Conservation (phyloP, 2,888 invertebrate genomes). For the Pogonocherus hispidulus region DNA sequence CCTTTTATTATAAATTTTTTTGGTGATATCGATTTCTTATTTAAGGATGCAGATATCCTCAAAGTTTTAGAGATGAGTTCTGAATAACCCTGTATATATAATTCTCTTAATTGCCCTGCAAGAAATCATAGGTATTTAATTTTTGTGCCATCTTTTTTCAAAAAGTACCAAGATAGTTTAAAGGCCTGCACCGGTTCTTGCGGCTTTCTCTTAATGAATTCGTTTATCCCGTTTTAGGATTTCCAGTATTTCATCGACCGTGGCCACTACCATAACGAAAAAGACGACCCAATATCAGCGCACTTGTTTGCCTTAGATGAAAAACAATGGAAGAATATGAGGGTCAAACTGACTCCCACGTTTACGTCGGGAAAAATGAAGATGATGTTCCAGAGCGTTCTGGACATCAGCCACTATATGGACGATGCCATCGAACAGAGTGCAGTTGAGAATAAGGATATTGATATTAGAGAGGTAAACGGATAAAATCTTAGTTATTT, state of each 20-base stretch:
- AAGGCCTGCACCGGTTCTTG: too few species aligned
- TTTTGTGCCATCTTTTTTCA: too few species aligned
- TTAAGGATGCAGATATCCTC: too few species aligned
- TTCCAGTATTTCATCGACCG: constrained; percentile 47
- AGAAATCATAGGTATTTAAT: too few species aligned
- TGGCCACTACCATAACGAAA: constrained; percentile 55
- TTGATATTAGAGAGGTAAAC: constrained; percentile 61
- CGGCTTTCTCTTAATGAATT: too few species aligned
- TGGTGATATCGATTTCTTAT: too few species aligned
- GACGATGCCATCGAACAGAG: constrained; percentile 47
- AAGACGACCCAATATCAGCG: constrained; percentile 65
- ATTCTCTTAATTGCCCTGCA: too few species aligned
- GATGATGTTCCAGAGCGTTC: constrained; percentile 61
- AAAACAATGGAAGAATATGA: constrained; percentile 73
- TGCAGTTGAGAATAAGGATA: constrained; percentile 45
- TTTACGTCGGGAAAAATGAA: constrained; percentile 68
- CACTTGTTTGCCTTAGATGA: constrained; percentile 72
- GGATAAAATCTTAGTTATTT: not conserved
- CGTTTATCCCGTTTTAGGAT: constrained; percentile 6
- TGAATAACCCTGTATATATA: too few species aligned
- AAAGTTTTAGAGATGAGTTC: too few species aligned
- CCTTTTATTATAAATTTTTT: too few species aligned
- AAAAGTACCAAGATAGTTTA: too few species aligned
- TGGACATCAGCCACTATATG: constrained; percentile 56
- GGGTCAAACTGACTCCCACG: constrained; percentile 74